A percentile compares a stretch with the other conserved stretches of the same genome.
phyloP scores from a whole-genome alignment of 1,140 invertebrate genomes.

The Lordiphosa collinella region DNA sequence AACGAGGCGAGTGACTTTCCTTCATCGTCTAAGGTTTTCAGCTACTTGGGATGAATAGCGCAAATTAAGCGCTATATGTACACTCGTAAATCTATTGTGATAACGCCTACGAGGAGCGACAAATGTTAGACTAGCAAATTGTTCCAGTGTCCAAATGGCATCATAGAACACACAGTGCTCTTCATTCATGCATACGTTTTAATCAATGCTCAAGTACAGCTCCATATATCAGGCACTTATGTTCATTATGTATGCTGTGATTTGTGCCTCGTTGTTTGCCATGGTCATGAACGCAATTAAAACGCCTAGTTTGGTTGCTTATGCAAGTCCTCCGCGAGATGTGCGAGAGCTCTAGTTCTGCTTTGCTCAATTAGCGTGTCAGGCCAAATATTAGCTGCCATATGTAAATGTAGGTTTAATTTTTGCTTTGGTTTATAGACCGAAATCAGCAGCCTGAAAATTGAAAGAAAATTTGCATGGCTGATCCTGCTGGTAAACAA shows the following conservation, averaged over 20 bases:
- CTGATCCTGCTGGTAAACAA: too few relatives aligned
- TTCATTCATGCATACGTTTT: slow-evolving; percentile 59
- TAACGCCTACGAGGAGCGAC: slow-evolving; percentile 60
- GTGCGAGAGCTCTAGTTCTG: not conserved
- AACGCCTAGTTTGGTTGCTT: slow-evolving; percentile 21
- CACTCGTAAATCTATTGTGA: slow-evolving; percentile 74
- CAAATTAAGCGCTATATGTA: slow-evolving; percentile 64
- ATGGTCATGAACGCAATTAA: slow-evolving; percentile 73
- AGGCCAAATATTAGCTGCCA: slow-evolving; percentile 44
- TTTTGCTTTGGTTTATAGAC: too few relatives aligned
- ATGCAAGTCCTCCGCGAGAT: slow-evolving; percentile 18
- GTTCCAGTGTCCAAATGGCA: slow-evolving; percentile 26
- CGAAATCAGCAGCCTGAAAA: too few relatives aligned
- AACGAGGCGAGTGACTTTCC: slow-evolving; percentile 59
- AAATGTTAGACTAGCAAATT: slow-evolving; percentile 32
- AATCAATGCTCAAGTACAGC: slow-evolving; percentile 73
- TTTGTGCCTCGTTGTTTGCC: slow-evolving; percentile 43
- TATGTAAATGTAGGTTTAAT: not conserved
- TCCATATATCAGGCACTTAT: slow-evolving; percentile 50
- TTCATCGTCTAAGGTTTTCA: slow-evolving; percentile 65
- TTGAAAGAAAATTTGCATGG: too few relatives aligned
- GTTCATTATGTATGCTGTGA: slow-evolving; percentile 45
- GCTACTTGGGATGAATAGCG: slow-evolving; percentile 60
- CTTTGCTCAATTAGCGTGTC: slow-evolving; percentile 45
- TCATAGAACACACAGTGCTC: slow-evolving; percentile 14